Evolutionary conservation across 2,888 invertebrate genomes (phyloP).

Genomic region (Timema podura): DNA sequence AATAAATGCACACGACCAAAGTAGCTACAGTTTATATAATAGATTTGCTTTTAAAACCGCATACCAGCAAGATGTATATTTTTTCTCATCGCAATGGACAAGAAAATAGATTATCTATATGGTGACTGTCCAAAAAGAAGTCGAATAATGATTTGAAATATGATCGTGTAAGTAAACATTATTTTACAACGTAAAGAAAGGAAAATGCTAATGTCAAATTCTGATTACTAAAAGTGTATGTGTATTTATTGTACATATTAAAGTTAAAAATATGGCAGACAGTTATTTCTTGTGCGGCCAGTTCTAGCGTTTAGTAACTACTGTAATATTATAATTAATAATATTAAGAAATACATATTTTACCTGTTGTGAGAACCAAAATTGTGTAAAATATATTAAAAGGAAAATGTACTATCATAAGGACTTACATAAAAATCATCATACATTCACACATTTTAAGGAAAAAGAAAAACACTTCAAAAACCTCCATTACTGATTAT

Average conservation of each 20-base stretch:
- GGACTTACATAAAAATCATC: conserved; percentile 24
- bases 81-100: neutral
- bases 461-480: too few species aligned
- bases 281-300: conserved; percentile 30
- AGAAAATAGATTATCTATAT: neutral
- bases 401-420: conserved; percentile 16
- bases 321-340: conserved; percentile 23
- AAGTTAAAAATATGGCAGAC: conserved; percentile 28
- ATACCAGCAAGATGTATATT: neutral
- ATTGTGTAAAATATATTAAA: conserved; percentile 25
- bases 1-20: conserved; percentile 23
- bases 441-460: conserved; percentile 19
- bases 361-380: conserved; percentile 30
- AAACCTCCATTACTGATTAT: conserved; percentile 28
- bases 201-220: conserved; percentile 18
- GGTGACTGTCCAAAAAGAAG: neutral
- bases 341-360: conserved; percentile 30
- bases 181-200: neutral
- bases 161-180: neutral
- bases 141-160: conserved; percentile 11
- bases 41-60: conserved; percentile 3
- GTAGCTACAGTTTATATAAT: conserved; percentile 20
- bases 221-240: conserved; percentile 24
- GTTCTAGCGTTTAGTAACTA: conserved; percentile 25
- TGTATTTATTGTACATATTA: conserved; percentile 32